Evolutionary conservation across 1,140 invertebrate species (phyloP).

Genomic region (Drosophila bipectinata): DNA sequence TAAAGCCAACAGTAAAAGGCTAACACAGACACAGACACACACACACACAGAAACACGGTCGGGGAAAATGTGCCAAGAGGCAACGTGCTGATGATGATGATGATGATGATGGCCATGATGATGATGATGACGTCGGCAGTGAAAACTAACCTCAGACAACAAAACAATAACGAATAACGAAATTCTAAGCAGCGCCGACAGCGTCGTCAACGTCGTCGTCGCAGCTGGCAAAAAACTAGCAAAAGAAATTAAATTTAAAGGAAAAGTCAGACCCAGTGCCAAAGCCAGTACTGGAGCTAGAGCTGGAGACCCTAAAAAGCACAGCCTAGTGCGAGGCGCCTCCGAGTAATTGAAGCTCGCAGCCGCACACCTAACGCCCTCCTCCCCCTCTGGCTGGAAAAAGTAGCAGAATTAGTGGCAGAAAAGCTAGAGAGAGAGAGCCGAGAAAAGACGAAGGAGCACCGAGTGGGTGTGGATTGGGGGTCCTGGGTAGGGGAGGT

Average conservation of each 20-base stretch:
- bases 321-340: constrained; percentile 56
- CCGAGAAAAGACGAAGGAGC: constrained; percentile 37
- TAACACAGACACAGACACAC: constrained; percentile 17
- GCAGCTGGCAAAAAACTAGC: constrained; percentile 64
- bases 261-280: not conserved
- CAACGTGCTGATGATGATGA: constrained; percentile 42
- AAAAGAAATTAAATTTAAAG: constrained; percentile 82
- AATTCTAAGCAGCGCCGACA: constrained; percentile 74
- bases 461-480: constrained; percentile 6
- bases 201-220: constrained; percentile 8
- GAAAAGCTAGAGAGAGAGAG: constrained; percentile 41
- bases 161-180: constrained; percentile 81
- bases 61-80: constrained; percentile 77
- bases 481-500: not conserved
- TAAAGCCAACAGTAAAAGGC: constrained; percentile 77
- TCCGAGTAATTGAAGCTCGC: constrained; percentile 59
- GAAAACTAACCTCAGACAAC: constrained; percentile 82
- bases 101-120: constrained; percentile 22
- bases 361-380: not conserved
- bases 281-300: not conserved
- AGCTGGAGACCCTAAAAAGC: constrained; percentile 10
- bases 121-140: constrained; percentile 57
- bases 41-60: constrained; percentile 40
- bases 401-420: constrained; percentile 70
- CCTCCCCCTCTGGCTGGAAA: constrained; percentile 18